Percentiles rank a stretch among this genome's conserved stretches.
phyloP scores from a whole-genome alignment of 1,140 invertebrate species.

The Daktulosphaira vitifoliae region DNA sequence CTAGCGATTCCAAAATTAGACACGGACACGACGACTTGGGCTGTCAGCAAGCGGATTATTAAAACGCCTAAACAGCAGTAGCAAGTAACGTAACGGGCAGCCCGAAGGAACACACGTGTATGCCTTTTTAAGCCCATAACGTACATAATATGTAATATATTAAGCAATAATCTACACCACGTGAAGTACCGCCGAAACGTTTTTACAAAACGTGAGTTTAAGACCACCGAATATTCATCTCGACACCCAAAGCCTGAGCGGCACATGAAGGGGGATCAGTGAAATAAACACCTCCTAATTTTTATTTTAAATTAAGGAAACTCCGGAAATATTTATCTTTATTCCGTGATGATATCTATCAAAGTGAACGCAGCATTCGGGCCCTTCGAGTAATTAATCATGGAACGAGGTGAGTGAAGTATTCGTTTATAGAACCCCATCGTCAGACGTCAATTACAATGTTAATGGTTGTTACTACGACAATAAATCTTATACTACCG shows the following conservation, averaged over 20 bases:
- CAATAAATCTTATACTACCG: not conserved
- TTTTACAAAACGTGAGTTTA: conserved; percentile 8
- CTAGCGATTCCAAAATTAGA: conserved; percentile 24
- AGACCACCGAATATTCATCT: not conserved
- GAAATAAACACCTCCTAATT: not conserved
- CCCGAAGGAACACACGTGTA: not conserved
- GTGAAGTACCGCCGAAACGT: conserved; percentile 20
- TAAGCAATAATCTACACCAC: too few relatives aligned
- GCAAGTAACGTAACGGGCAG: not conserved
- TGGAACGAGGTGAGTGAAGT: not conserved
- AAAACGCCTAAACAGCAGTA: conserved; percentile 31
- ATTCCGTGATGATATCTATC: not conserved
- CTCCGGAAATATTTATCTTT: not conserved
- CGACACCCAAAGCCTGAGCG: too few relatives aligned
- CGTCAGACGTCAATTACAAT: not conserved
- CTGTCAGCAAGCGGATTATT: conserved; percentile 33
- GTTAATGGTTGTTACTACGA: not conserved
- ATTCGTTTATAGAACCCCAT: not conserved
- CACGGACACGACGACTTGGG: conserved; percentile 9
- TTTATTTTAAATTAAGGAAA: not conserved
- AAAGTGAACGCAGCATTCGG: not conserved
- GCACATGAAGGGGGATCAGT: too few relatives aligned
- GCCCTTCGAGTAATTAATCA: conserved; percentile 5
- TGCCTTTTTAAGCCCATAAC: not conserved
- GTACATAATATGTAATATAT: too few relatives aligned